These are phyloP conservation scores for Budorcas taxicolor DNA, from an alignment of 2,113 vertebrate species.

Conservation along the genomic window DNA sequence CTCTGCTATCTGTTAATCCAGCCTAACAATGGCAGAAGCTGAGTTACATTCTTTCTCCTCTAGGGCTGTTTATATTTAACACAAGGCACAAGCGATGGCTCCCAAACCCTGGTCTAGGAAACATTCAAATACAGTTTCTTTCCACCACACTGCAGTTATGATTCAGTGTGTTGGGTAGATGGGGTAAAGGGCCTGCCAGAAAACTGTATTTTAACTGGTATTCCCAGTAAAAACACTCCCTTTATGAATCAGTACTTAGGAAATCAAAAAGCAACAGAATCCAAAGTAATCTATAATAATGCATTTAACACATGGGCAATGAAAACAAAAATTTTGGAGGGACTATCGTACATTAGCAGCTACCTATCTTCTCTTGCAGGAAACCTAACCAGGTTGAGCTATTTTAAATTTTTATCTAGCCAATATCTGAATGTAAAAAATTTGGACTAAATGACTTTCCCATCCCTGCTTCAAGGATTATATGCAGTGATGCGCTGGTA, in stretches of 20 bases:
- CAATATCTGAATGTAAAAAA: not conserved
- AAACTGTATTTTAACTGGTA: slow-evolving; percentile 21
- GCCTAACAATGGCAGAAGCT: not conserved
- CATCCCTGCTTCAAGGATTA: not conserved
- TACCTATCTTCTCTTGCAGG: not conserved
- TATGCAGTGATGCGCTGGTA: not conserved
- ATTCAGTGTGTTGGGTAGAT: not conserved
- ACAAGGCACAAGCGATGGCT: not conserved
- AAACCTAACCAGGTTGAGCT: not conserved
- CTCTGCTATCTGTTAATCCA: not conserved
- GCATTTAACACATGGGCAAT: not conserved
- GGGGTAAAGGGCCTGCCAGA: not conserved
- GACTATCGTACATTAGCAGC: not conserved
- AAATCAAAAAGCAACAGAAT: slow-evolving; percentile 4
- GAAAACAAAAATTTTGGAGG: slow-evolving; percentile 24
- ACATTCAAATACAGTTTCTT: not conserved
- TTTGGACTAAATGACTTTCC: slow-evolving; percentile 3
- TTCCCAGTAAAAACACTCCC: not conserved
- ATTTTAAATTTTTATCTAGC: slow-evolving; percentile 12
- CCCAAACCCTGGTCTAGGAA: not conserved
- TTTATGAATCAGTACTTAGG: not conserved
- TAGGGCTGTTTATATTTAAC: slow-evolving; percentile 26
- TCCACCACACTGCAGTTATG: not conserved
- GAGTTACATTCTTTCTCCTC: not conserved
- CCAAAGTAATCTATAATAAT: slow-evolving; percentile 3